Evolutionary conservation across 2,888 invertebrate species (phyloP).

Genomic region (Patella caerulea): DNA sequence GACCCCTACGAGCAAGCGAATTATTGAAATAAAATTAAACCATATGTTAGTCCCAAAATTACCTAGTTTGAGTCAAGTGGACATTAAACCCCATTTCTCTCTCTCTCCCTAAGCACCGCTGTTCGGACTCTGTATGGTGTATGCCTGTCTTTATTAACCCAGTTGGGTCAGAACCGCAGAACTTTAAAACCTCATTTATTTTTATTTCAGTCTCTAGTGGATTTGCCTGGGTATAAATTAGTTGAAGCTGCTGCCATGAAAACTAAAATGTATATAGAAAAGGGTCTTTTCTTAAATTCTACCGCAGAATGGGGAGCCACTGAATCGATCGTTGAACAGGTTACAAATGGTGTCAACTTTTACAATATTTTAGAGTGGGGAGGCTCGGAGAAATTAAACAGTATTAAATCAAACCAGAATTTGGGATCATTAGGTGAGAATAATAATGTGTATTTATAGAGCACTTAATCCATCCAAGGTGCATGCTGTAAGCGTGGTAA

Average conservation of each 20-base stretch:
- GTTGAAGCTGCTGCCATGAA: constrained; percentile 77
- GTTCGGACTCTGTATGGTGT: no score
- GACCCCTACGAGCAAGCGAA: no score
- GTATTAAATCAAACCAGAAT: constrained; percentile 7
- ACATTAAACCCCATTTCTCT: no score
- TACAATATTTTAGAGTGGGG: constrained; percentile 81
- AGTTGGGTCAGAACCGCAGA: no score
- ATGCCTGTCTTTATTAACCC: no score
- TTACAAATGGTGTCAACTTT: constrained; percentile 81
- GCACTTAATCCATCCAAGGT: no score
- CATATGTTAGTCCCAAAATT: no score
- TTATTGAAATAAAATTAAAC: no score
- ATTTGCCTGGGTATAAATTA: constrained; percentile 77
- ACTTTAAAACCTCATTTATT: no score
- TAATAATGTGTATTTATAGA: not conserved
- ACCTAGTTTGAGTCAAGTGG: no score
- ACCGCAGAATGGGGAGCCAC: constrained; percentile 79
- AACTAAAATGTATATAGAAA: constrained; percentile 76
- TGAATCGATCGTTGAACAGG: constrained; percentile 76
- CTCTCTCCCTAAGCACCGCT: no score
- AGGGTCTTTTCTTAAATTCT: constrained; percentile 76
- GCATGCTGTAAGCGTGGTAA: no score
- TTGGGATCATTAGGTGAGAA: constrained; percentile 15
- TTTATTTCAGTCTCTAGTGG: constrained; percentile 76
- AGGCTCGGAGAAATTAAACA: constrained; percentile 14